Conservation (phyloP, 2,888 invertebrate species). For the Eugnorisma glareosa region DNA sequence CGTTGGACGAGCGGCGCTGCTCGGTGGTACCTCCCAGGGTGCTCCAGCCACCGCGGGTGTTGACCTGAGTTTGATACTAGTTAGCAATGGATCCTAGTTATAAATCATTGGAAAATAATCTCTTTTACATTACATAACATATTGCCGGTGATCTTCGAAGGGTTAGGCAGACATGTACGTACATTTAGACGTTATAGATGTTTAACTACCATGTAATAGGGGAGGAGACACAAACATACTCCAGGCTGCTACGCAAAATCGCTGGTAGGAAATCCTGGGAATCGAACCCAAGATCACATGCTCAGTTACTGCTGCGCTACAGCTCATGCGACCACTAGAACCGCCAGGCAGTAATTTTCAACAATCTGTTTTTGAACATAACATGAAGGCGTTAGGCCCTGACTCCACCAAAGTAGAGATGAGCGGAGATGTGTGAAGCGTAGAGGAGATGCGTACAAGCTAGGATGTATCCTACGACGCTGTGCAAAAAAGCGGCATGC, state of each 20-base stretch:
- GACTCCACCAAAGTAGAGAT: too few species aligned
- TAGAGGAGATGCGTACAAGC: too few species aligned
- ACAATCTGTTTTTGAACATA: background rate
- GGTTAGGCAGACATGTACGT: background rate
- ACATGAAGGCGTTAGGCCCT: too few species aligned
- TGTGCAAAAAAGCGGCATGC: too few species aligned
- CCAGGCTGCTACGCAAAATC: background rate
- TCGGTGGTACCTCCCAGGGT: slow-evolving; percentile 81
- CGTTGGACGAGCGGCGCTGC: slow-evolving; percentile 79
- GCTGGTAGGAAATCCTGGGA: background rate
- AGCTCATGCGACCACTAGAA: background rate
- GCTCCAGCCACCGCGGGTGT: slow-evolving; percentile 87
- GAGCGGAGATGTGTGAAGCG: too few species aligned
- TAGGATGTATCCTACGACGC: too few species aligned
- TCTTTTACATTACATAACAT: background rate
- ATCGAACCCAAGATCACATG: background rate
- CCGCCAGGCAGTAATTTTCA: background rate
- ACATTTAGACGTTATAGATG: background rate
- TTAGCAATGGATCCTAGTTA: background rate
- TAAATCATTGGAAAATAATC: background rate
- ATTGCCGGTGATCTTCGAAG: background rate
- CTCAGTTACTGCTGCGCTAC: background rate
- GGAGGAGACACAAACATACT: background rate
- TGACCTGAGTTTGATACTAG: slow-evolving; percentile 76
- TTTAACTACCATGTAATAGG: background rate